Evolutionary conservation across 2,113 vertebrate genomes (phyloP), one percentile per base, ranked within the genome.

Genomic region (Sander lucioperca): DNA sequence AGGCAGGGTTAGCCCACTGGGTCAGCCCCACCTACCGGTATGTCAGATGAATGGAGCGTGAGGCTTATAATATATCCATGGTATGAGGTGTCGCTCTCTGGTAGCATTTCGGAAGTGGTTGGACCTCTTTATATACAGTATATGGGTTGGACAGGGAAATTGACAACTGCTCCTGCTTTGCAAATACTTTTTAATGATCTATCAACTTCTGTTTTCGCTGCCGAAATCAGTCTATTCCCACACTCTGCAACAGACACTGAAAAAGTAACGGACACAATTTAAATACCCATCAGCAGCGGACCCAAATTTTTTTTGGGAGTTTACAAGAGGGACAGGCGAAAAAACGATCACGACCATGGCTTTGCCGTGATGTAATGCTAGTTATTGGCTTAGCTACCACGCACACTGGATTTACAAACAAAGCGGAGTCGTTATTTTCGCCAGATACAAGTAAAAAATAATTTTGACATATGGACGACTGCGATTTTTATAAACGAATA

Each of bases 1-100:
- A 91, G 88, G 88, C 90, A 93, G 92, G 88, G 88, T 88, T 82
- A 78, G 74, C 86, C 90, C 87, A 77, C 71, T 79, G 85, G 94
- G 94, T 92, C 92, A 93, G 92, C 93, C 92, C 94, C 94, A 91
- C 94, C 94, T 93, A 84, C 87, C 82, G 86, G 80, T 57, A 81
- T 92, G 89, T 88, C 84, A 91, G 84, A 84, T 90, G 86, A 93
- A 83, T 90, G 93, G 92, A 93, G 81, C 2, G 39, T 43, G 39
- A 43, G 39, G 39, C 39, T 43, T 43, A 43, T 43, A 43, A 10
- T 43, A 43, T 43, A 43, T 11, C 9, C 10, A 43, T 43, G 39
- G 10, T 71, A 86, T 84, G 85, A 90, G 89, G 84, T 85, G 87
- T 90, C 79, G 90, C 72, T 91, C 74, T 90, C 76, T 61, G 82